These are phyloP conservation scores for Dicaeum eximium DNA, from an alignment of 2,113 vertebrate genomes.

Conservation along the genomic window DNA sequence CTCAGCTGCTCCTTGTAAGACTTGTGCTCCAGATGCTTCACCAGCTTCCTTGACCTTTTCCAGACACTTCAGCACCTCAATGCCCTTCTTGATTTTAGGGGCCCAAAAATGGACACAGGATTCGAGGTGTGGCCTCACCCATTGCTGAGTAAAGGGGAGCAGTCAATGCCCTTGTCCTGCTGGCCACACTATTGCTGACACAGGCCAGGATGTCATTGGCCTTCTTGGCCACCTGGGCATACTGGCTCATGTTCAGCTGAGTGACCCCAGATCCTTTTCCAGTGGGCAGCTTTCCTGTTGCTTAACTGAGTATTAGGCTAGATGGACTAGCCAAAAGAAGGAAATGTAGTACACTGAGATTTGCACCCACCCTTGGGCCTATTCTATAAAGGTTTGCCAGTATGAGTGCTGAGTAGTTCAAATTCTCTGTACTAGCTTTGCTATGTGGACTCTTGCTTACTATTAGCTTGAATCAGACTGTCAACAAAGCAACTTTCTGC, in stretches of 20 bases:
- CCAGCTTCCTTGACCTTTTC: background rate
- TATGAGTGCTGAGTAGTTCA: background rate
- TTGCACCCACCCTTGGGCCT: background rate
- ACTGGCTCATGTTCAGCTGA: background rate
- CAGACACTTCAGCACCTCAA: rapidly evolving
- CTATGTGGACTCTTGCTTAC: background rate
- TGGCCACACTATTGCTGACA: background rate
- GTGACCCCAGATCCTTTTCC: background rate
- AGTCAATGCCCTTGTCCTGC: background rate
- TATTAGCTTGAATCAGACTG: background rate
- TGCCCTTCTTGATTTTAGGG: background rate
- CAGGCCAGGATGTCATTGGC: background rate
- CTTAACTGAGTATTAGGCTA: background rate
- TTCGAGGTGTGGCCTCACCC: background rate
- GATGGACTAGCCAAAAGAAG: background rate
- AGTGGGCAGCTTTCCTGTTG: background rate
- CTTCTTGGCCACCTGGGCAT: background rate
- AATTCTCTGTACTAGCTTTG: background rate
- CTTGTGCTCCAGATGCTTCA: background rate
- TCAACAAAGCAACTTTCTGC: background rate
- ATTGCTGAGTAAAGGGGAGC: too few relatives aligned
- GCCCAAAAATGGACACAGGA: background rate
- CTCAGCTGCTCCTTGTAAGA: background rate
- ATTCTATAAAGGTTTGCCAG: background rate
- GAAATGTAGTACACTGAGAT: background rate